Conservation (phyloP, 2,888 invertebrate species). For the Stenurella melanura region DNA sequence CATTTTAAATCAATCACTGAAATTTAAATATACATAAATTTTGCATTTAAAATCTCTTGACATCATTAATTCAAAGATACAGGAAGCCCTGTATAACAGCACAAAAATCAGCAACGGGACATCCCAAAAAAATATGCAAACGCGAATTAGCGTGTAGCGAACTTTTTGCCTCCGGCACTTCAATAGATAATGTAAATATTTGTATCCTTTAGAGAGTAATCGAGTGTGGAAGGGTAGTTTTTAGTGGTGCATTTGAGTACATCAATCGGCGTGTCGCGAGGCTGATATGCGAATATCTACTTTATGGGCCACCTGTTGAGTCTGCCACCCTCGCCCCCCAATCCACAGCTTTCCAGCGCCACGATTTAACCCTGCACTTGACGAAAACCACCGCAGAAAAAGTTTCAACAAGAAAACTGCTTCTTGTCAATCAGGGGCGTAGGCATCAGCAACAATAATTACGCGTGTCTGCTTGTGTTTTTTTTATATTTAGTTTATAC, state of each 20-base stretch:
- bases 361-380: constrained; percentile 53
- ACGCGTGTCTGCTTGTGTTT: background rate
- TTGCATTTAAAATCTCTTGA: no score
- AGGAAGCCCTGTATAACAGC: background rate
- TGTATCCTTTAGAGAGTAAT: constrained; percentile 63
- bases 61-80: no score
- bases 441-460: background rate
- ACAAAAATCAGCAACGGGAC: background rate
- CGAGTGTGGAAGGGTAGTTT: constrained; percentile 65
- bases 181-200: constrained; percentile 62
- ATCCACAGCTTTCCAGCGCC: constrained; percentile 45
- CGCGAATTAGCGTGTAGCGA: background rate
- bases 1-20: no score
- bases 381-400: constrained; percentile 52
- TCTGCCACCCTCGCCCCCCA: constrained; percentile 46
- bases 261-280: constrained; percentile 71
- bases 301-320: constrained; percentile 75
- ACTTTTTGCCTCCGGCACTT: background rate
- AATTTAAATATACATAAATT: no score
- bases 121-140: background rate
- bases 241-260: constrained; percentile 67
- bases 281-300: constrained; percentile 76
- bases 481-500: no score
- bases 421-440: constrained; percentile 40
- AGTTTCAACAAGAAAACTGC: constrained; percentile 45